Evolutionary conservation across 1,140 invertebrate genomes (phyloP).

Genomic region (Brachionus asplanchnoidis): DNA sequence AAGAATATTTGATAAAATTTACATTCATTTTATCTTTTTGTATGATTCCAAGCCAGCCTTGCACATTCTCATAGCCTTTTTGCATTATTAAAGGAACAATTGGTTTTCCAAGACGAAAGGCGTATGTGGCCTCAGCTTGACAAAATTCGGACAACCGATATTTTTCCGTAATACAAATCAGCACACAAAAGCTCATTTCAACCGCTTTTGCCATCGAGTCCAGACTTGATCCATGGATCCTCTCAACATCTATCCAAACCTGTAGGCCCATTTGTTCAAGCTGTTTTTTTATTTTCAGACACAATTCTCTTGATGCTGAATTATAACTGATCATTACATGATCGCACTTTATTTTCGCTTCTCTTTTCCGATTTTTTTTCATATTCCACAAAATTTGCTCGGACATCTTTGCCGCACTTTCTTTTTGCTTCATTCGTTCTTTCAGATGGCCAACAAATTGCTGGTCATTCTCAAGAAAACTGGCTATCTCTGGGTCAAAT

Average conservation of each 20-base stretch:
- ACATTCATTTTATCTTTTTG: slow-evolving; percentile 50
- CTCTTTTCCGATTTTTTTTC: neutral
- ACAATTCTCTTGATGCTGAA: neutral
- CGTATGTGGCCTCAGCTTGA: slow-evolving; percentile 50
- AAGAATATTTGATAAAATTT: slow-evolving; percentile 43
- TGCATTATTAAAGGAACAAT: slow-evolving; percentile 51
- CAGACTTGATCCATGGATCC: slow-evolving; percentile 47
- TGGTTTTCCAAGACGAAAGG: slow-evolving; percentile 47
- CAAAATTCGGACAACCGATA: neutral
- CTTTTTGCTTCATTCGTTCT: neutral
- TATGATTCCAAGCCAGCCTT: slow-evolving; percentile 52
- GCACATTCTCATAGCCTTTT: slow-evolving; percentile 45
- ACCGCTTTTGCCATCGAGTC: slow-evolving; percentile 56
- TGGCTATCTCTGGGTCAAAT: neutral
- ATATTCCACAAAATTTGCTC: slow-evolving; percentile 20
- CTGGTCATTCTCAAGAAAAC: neutral
- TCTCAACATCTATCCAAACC: slow-evolving; percentile 46
- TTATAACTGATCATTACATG: slow-evolving; percentile 40
- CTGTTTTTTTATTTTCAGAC: slow-evolving; percentile 1
- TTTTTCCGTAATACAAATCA: slow-evolving; percentile 46
- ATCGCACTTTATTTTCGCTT: neutral
- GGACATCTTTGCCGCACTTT: neutral
- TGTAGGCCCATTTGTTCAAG: neutral
- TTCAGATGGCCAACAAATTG: neutral
- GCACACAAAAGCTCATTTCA: slow-evolving; percentile 50